Evolutionary conservation across 2,113 vertebrate species (phyloP).

Genomic region (Mellivora capensis): DNA sequence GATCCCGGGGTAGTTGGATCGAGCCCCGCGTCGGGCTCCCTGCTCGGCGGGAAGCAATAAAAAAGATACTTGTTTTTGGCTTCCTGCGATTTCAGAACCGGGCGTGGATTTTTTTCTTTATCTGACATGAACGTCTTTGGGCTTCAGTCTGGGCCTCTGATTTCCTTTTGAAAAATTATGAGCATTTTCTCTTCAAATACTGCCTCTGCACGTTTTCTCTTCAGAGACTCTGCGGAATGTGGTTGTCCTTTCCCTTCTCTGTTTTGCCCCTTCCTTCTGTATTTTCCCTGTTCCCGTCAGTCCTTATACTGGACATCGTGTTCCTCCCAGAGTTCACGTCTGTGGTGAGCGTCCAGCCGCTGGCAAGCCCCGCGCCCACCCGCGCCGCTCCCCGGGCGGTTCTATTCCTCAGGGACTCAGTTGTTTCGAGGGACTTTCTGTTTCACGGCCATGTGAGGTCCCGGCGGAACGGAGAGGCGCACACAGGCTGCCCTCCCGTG

Average conservation of each 20-base stretch:
- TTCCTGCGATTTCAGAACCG: neutral
- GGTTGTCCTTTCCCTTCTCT: no score
- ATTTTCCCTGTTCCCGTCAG: neutral
- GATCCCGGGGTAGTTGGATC: no score
- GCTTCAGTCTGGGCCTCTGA: neutral
- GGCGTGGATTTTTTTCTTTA: neutral
- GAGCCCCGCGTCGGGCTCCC: no score
- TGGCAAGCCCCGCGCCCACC: no score
- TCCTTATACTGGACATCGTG: neutral
- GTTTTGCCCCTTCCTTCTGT: no score
- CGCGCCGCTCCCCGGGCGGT: no score
- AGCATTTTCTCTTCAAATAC: no score
- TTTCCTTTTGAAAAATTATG: neutral
- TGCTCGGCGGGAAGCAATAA: no score
- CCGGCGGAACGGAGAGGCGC: neutral
- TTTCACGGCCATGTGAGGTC: neutral
- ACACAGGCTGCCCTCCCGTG: no score
- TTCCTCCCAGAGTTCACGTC: neutral
- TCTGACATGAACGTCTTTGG: neutral
- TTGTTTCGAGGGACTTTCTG: no score
- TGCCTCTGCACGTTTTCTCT: neutral
- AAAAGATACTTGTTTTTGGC: neutral
- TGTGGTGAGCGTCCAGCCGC: no score
- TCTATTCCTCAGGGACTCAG: no score
- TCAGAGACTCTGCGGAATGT: neutral